Evolutionary conservation across 2,113 vertebrate species (phyloP).

Genomic region (Tachuris rubrigastra): DNA sequence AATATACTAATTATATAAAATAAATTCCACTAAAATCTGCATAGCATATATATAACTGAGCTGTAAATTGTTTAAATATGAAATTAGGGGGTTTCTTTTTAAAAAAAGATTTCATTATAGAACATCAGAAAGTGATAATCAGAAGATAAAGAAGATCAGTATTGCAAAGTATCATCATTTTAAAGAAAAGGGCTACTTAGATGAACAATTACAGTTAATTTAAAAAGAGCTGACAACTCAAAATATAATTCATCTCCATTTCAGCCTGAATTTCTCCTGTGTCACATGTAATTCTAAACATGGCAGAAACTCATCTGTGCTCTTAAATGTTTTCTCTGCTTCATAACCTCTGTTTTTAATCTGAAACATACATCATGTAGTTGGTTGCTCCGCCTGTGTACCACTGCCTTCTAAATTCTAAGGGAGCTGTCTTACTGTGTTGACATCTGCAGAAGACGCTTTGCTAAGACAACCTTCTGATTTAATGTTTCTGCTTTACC

Average conservation of each 20-base stretch:
- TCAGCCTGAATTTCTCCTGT: neutral
- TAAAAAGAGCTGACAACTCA: neutral
- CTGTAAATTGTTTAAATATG: neutral
- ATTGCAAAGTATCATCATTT: neutral
- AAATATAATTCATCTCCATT: neutral
- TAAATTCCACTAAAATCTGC: neutral
- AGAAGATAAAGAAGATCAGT: neutral
- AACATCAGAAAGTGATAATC: neutral
- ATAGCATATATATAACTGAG: neutral
- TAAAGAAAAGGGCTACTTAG: neutral
- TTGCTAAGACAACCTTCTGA: slow-evolving; percentile 74
- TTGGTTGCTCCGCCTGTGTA: slow-evolving; percentile 55
- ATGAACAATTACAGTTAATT: neutral
- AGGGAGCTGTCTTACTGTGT: slow-evolving; percentile 33
- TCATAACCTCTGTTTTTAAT: slow-evolving; percentile 44
- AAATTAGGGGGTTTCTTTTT: neutral
- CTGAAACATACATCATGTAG: slow-evolving; percentile 53
- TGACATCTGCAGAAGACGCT: slow-evolving; percentile 58
- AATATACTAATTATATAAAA: neutral
- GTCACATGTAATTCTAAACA: neutral
- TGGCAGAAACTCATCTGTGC: neutral
- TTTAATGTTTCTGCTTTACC: slow-evolving; percentile 72
- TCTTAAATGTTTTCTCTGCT: neutral
- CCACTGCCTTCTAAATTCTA: slow-evolving; percentile 72
- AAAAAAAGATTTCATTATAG: neutral